Evolutionary conservation across 2,797 vertebrate genomes (phyloP).

Genomic region (Mus caroli): DNA sequence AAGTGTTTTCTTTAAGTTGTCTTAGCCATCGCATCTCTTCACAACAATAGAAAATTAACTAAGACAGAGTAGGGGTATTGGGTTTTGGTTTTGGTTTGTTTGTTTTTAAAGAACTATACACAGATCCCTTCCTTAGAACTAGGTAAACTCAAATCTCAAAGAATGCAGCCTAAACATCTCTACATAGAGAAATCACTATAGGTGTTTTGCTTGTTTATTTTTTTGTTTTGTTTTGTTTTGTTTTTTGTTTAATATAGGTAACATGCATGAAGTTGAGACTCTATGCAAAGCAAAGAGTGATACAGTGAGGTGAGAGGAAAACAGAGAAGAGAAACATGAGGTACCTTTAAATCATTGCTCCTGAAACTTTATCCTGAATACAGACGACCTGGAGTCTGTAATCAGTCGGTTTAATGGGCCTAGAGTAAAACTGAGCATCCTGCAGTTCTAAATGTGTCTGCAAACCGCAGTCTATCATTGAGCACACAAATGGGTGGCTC

Average conservation of each 20-base stretch:
- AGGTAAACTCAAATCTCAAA: conserved; percentile 24
- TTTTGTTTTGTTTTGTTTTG: background rate
- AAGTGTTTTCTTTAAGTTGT: background rate
- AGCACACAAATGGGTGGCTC: conserved; percentile 9
- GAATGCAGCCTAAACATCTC: background rate
- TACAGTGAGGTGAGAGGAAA: background rate
- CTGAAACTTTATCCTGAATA: background rate
- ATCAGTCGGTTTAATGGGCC: background rate
- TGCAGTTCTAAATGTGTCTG: conserved; percentile 20
- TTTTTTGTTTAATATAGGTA: background rate
- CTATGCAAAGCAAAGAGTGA: background rate
- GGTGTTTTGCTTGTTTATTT: background rate
- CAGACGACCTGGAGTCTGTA: background rate
- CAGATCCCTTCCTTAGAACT: background rate
- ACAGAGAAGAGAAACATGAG: background rate
- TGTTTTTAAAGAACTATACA: background rate
- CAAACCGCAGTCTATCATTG: conserved; percentile 43
- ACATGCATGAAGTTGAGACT: background rate
- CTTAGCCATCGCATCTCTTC: background rate
- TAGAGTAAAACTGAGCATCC: background rate
- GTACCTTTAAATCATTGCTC: conserved; percentile 22
- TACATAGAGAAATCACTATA: conserved; percentile 23
- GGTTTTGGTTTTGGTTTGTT: background rate
- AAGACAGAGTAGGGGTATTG: background rate
- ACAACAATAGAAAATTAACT: background rate